Evolutionary conservation across 2,797 vertebrate genomes (phyloP), one percentile per base, ranked within the genome.

Genomic region (Tragelaphus oryx): DNA sequence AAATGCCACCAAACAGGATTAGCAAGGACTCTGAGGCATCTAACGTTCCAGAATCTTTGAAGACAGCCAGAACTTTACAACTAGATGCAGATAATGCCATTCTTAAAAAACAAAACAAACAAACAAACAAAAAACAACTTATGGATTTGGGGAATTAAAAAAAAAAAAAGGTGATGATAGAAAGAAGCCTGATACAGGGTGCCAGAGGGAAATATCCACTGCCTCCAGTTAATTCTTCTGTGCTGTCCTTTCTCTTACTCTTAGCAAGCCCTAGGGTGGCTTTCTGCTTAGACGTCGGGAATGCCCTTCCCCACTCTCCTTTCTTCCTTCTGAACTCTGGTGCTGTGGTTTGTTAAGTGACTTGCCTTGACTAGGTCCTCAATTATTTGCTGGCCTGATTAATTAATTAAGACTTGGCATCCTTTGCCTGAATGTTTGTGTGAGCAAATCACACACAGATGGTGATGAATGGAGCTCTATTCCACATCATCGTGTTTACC

Each of bases 341-440:
- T 8, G 22, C n/a, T 48, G 7, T 83, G 24, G 30, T 87, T 90
- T 86, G 18, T 46, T 94, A 71, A 93, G n/a, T 55, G 60, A 30
- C 60, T 89, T 87, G 41, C 24, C n/a, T 95, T 71, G 62, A 74
- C 41, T 87, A 65, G 50, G 9, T 4, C 20, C 12, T 82, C 71
- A 74, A 54, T 87, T 89, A 79, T 83, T 79, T 76, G n/a, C 50
- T 79, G n/a, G 76, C 30, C 44, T 74, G 55, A 95, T 68, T 95
- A 86, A 95, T 52, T 92, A 81, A 81, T 92, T 89, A 92, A 86
- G 17, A 81, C 59, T 65, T 93, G 74, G 57, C 28, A 30, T 92
- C 89, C 33, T 93, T 79, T 92, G 52, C 26, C 65, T 92, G 24
- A 14, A 79, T 90, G 55, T 82, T 71, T 96, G 30, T 95, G 46